Percentiles rank a stretch among this genome's conserved stretches.
Conservation (phyloP, 2,888 invertebrate genomes). For the Odontocerum albicorne region DNA sequence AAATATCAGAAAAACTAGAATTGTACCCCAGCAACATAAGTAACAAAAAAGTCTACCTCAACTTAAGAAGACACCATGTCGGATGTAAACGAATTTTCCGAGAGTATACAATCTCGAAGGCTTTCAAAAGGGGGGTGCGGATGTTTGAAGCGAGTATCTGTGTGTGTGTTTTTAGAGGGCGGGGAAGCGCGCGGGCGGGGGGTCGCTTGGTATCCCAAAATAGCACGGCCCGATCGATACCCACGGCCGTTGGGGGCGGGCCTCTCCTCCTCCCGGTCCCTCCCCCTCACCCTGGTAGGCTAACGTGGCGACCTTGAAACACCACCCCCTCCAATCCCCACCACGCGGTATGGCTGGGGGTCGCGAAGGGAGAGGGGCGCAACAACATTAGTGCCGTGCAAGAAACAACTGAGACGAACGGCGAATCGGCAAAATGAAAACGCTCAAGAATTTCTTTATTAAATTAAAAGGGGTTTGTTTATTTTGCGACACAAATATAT, state of each 20-base stretch:
- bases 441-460: neutral
- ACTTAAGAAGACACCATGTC: too few species aligned
- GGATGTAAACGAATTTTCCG: too few species aligned
- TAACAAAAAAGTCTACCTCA: too few species aligned
- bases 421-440: neutral
- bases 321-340: too few species aligned
- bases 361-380: neutral
- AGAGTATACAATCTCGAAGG: neutral
- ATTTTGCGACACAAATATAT: too few species aligned
- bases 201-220: constrained; percentile 28
- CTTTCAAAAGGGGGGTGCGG: too few species aligned
- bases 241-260: constrained; percentile 13
- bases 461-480: too few species aligned
- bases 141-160: neutral
- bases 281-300: neutral
- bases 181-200: constrained; percentile 3
- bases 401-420: neutral
- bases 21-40: too few species aligned
- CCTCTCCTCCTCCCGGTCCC: neutral
- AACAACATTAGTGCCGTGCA: neutral
- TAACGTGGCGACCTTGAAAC: constrained; percentile 9
- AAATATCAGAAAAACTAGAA: too few species aligned
- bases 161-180: neutral
- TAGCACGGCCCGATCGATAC: constrained; percentile 31
- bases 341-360: too few species aligned